phyloP scores from a whole-genome alignment of 2,797 vertebrate species.

The Thamnophis elegans region DNA sequence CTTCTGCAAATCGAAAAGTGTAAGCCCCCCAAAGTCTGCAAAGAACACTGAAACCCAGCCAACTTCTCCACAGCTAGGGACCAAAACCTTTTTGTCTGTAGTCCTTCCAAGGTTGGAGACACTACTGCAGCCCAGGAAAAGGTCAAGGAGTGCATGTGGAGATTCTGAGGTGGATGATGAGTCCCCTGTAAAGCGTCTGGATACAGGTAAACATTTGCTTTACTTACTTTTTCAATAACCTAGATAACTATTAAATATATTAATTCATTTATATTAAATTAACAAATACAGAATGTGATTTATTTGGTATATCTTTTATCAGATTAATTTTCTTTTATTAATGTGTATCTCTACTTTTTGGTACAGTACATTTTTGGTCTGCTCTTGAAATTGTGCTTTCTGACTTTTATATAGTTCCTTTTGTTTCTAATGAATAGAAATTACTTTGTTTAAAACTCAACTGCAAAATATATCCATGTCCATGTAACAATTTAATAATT shows the following conservation, averaged over 20 bases:
- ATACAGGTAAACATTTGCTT: conserved; percentile 81
- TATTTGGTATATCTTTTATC: not conserved
- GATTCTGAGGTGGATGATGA: conserved; percentile 83
- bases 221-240: conserved; percentile 41
- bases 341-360: not conserved
- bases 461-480: not conserved
- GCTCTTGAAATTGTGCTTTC: not conserved
- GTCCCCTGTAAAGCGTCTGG: conserved; percentile 86
- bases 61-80: conserved; percentile 83
- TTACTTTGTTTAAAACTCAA: not conserved
- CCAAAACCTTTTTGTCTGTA: conserved; percentile 97
- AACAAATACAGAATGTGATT: not conserved
- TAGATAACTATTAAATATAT: not conserved
- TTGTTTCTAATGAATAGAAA: not conserved
- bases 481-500: not conserved
- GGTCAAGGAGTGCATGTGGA: conserved; percentile 84
- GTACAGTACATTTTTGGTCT: not conserved
- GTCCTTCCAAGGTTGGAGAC: conserved; percentile 97
- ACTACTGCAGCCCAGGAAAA: conserved; percentile 94
- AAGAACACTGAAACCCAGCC: conserved; percentile 76
- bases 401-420: not conserved
- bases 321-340: conserved; percentile 12
- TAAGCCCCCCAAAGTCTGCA: conserved; percentile 83
- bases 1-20: conserved; percentile 91
- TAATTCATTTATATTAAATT: not conserved